Base-by-base conservation (phyloP, 2,113 vertebrate genomes). In the Anoura caudifer region DNA sequence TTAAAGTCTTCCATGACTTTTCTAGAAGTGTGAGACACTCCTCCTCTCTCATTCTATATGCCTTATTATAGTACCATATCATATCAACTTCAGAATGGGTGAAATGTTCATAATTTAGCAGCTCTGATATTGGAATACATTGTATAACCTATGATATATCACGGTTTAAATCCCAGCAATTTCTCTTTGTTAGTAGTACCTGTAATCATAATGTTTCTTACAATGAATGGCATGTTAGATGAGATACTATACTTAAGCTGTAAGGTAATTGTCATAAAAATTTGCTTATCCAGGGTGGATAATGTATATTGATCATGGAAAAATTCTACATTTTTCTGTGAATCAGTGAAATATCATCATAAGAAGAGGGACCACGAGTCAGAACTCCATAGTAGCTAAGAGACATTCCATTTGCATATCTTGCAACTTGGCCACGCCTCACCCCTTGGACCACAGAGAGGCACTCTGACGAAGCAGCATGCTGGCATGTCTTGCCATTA, bases 251-350 rank as follows among this genome's bases (percentile, higher is more conserved):
- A 84, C 14, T 87, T 94, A 94, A 70, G 45, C 47, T 77, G 9
- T 54, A 84, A 70, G 19, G 47, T 33, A 87, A 43, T 0, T 47
- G 26, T 8, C n/a, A 63, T 45, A 59, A 89, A 90, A 45, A 61
- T 75, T 33, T 45, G 52, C 91, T 81, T 91, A 85, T 72, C 15
- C n/a, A 82, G 16, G 52, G 10, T 72, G 9, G 82, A 72, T 70
- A 94, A 43, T 31, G 20, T 70, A 45, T 84, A 83, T 76, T 81
- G 87, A 76, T 59, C 26, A 22, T 84, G 4, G 24, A 70, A 91
- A 81, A 81, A 85, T n/a, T 4, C 20, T 84, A 63, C 7, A 11
- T 76, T 80, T 80, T 95, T 73, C 33, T 80, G 73, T 38, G 31
- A 91, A 38, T 75, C 76, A 52, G 20, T 93, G 43, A 80, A 91